These are phyloP conservation scores for Drosophila nr. medialis DNA, from an alignment of 2,888 invertebrate species.

Conservation along the genomic window DNA sequence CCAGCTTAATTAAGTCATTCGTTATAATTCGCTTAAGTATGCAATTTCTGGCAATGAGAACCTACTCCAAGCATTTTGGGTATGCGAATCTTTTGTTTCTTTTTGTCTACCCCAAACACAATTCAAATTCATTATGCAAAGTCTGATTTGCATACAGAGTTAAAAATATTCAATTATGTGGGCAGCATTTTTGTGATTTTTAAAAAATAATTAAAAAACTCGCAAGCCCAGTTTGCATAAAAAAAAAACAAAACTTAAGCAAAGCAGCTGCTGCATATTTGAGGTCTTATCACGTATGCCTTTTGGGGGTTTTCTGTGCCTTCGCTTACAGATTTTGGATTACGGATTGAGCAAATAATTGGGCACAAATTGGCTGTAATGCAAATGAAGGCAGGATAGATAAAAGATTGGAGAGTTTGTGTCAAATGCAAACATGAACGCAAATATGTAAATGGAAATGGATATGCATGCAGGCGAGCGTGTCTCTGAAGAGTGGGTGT, in stretches of 20 bases:
- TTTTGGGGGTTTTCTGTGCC: slow-evolving; percentile 5
- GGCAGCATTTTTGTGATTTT: background rate
- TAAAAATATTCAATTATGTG: background rate
- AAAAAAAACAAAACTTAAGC: slow-evolving; percentile 10
- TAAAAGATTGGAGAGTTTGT: slow-evolving; percentile 36
- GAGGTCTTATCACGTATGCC: slow-evolving; percentile 2
- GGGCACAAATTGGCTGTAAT: slow-evolving; percentile 56
- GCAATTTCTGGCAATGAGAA: slow-evolving; percentile 19
- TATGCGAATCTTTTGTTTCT: background rate
- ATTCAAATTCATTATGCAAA: background rate
- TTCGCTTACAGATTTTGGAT: background rate
- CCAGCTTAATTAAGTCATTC: slow-evolving; percentile 55
- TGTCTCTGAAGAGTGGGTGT: background rate
- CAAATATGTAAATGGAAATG: slow-evolving; percentile 60
- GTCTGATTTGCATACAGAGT: background rate
- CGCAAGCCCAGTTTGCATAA: background rate
- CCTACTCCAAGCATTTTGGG: background rate
- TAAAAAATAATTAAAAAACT: background rate
- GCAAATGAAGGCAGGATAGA: slow-evolving; percentile 48
- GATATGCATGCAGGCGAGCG: slow-evolving; percentile 50
- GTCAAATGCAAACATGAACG: slow-evolving; percentile 45
- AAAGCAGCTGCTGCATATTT: slow-evolving; percentile 14
- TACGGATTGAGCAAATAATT: slow-evolving; percentile 49
- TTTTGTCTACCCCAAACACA: background rate
- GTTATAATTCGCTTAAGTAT: slow-evolving; percentile 42